Evolutionary conservation across 1,140 invertebrate species (phyloP), one percentile per base, ranked within the genome.

Genomic region (Drosophila bocqueti): DNA sequence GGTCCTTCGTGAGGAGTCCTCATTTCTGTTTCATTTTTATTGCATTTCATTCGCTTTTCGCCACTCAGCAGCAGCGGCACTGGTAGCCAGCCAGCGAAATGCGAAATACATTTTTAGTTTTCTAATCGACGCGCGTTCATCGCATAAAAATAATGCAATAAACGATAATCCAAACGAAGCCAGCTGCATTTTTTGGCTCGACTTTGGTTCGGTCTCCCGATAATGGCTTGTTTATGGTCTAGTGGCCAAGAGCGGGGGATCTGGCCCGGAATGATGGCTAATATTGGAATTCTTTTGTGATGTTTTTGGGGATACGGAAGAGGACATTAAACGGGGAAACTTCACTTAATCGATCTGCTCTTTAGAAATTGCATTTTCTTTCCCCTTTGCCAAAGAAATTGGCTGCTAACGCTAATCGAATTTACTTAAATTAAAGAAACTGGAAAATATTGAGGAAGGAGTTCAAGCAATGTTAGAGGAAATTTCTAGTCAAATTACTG

Each of bases 81-180:
- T 34, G 34, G 34, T 29, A 26, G 45, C 45, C 31, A 55, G 31
- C 36, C 16, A 16, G 57, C 42, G 50, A 71, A 80, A 76, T 72
- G 64, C 82, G 78, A 84, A 87, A 90, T 81, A 85, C 85, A 85
- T 90, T 90, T 90, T 91, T 91, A 90, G 85, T 90, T 85, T 73
- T 91, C 85, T 90, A 90, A 90, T 90, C 85, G 85, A 91, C 81
- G 85, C 86, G 85, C 85, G 85, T 91, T 90, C 85, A 90, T 90
- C 85, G 85, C 85, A 90, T 90, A 90, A 90, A 89, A 90, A 90
- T 90, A 90, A 90, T 85, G 86, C 82, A 90, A 90, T 90, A 90
- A 90, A 80, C 79, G 85, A 90, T 90, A 90, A 90, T 90, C 82
- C 84, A 38, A 61, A 42, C 63, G 54, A 55, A 71, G 68, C 67